Conservation (phyloP, 2,888 invertebrate genomes). For the Creontiades dilutus region DNA sequence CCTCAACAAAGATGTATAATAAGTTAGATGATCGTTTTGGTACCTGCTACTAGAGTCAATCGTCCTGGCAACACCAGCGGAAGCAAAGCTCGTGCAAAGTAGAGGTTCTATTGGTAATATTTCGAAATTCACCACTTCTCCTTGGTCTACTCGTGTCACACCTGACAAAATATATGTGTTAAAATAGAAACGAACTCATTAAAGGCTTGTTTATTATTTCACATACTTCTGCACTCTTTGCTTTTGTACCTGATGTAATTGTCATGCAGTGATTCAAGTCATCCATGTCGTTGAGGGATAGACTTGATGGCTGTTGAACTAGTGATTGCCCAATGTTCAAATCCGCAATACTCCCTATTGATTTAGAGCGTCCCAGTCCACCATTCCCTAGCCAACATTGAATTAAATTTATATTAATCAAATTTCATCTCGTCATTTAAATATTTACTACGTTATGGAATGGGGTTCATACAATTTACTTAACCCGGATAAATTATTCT, state of each 20-base stretch:
- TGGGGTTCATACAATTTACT: no score
- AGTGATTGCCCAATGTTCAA: conserved; percentile 78
- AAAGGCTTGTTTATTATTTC: no score
- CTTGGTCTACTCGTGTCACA: conserved; percentile 1
- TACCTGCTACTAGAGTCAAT: conserved; percentile 79
- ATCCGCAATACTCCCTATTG: conserved; percentile 86
- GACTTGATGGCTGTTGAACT: conserved; percentile 84
- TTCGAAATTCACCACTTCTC: not conserved
- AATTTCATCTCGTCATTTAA: not conserved
- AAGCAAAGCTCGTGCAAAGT: conserved; percentile 80
- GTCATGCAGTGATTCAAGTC: conserved; percentile 29
- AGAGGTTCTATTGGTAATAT: conserved; percentile 31
- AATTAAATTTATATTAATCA: not conserved
- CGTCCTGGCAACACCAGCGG: conserved; percentile 81
- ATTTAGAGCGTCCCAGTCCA: conserved; percentile 85
- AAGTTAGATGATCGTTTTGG: no score
- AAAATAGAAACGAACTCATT: not conserved
- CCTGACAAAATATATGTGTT: not conserved
- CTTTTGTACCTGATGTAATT: conserved; percentile 29
- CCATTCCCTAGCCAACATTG: conserved; percentile 2
- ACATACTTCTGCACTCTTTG: no score
- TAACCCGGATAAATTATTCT: no score
- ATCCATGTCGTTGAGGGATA: conserved; percentile 86
- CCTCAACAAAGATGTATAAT: no score
- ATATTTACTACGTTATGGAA: no score